Conservation (phyloP, 2,113 vertebrate genomes). For the Calonectris borealis region DNA sequence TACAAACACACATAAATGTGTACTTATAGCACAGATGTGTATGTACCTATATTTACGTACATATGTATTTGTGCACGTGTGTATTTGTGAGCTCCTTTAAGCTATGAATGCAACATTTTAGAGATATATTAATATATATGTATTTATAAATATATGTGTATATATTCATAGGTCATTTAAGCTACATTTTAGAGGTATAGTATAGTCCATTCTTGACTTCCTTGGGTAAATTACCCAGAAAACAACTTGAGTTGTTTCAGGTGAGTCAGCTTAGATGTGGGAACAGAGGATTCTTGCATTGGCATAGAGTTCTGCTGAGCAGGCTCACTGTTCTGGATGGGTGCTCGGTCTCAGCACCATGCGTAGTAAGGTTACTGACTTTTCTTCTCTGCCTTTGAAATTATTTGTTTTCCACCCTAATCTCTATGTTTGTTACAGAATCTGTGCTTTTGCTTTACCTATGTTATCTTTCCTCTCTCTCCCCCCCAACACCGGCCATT, state of each 20-base stretch:
- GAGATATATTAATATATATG: not conserved
- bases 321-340: not conserved
- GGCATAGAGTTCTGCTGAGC: not conserved
- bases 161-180: not conserved
- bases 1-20: not conserved
- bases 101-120: not conserved
- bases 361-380: not conserved
- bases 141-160: no score
- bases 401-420: not conserved
- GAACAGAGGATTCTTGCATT: not conserved
- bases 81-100: not conserved
- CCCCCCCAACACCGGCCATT: accelerated
- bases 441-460: not conserved
- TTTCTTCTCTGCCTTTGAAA: not conserved
- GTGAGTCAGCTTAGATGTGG: not conserved
- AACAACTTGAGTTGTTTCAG: not conserved
- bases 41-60: not conserved
- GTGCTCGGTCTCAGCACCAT: not conserved
- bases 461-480: not conserved
- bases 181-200: not conserved
- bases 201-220: not conserved
- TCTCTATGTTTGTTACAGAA: not conserved
- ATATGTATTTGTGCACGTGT: accelerated
- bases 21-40: accelerated
- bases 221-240: not conserved